Conservation (phyloP, 2,113 vertebrate species). For the Thomomys bottae region DNA sequence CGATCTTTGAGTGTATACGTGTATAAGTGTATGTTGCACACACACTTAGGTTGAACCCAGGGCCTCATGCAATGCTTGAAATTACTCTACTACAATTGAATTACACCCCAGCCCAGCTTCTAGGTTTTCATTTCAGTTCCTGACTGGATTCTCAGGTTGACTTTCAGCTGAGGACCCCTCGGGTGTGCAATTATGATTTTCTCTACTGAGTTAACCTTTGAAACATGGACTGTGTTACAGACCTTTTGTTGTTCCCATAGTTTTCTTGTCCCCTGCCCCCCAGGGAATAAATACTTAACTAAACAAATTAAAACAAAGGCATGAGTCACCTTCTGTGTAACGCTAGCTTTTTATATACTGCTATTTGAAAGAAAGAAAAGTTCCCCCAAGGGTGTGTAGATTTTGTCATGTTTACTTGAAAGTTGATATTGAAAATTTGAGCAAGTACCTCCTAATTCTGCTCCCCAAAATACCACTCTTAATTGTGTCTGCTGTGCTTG, state of each 20-base stretch:
- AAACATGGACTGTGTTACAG: background rate
- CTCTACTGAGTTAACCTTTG: conserved; percentile 6
- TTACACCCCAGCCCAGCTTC: background rate
- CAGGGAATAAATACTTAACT: conserved; percentile 52
- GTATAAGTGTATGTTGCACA: too few species aligned
- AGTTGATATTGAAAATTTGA: conserved; percentile 46
- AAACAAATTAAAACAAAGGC: conserved; percentile 49
- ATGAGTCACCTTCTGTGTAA: conserved; percentile 29
- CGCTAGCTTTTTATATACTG: conserved; percentile 43
- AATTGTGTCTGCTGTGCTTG: conserved; percentile 26
- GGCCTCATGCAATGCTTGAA: background rate
- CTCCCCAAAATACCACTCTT: background rate
- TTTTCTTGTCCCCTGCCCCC: too few species aligned
- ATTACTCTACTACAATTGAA: background rate
- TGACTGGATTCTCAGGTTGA: background rate
- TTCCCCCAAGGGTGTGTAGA: conserved; percentile 9
- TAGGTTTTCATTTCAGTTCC: background rate
- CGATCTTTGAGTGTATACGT: too few species aligned
- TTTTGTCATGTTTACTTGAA: background rate
- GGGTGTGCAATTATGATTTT: background rate
- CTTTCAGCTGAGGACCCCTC: background rate
- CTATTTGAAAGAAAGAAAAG: conserved; percentile 48
- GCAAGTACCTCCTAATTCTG: background rate
- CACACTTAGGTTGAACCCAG: background rate
- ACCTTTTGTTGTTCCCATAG: conserved; percentile 16